These are phyloP conservation scores for Ichneumoninae sp. DNA, from an alignment of 2,888 invertebrate species.

Conservation along the genomic window DNA sequence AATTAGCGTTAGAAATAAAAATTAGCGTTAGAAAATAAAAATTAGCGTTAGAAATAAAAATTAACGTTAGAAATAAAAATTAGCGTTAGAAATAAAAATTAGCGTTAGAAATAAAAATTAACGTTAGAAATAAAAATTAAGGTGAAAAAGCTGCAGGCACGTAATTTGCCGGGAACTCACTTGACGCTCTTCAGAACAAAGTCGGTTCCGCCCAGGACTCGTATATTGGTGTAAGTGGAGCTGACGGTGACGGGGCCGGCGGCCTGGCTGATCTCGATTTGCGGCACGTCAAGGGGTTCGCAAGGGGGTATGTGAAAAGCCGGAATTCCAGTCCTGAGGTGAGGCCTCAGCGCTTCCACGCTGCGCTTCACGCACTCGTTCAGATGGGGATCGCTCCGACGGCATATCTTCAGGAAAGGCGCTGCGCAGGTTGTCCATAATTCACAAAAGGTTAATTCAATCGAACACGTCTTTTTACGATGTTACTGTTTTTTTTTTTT, in stretches of 20 bases:
- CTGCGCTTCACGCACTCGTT: conserved; percentile 87
- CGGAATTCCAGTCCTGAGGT: conserved; percentile 88
- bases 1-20: background rate
- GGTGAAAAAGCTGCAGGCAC: conserved; percentile 11
- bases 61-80: background rate
- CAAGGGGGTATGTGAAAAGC: conserved; percentile 89
- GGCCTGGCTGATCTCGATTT: conserved; percentile 89
- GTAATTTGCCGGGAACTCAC: conserved; percentile 83
- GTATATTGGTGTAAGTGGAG: conserved; percentile 88
- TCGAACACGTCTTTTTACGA: conserved; percentile 1
- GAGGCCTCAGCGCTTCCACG: conserved; percentile 87
- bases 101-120: background rate
- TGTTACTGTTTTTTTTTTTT: conserved; percentile 2
- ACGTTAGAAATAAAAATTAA: background rate
- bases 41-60: background rate
- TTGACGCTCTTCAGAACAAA: conserved; percentile 88
- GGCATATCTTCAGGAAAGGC: conserved; percentile 88
- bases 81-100: background rate
- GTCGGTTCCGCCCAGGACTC: conserved; percentile 88
- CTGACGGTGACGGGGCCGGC: conserved; percentile 89
- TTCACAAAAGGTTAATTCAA: conserved; percentile 45
- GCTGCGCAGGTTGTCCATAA: conserved; percentile 84
- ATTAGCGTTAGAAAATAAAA: background rate
- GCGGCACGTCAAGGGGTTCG: conserved; percentile 90
- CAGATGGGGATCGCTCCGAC: conserved; percentile 87